A percentile compares a stretch with the other conserved stretches of the same genome.
These are phyloP conservation scores for Apodemia hepburni DNA, from an alignment of 2,888 invertebrate species.

Conservation along the genomic window DNA sequence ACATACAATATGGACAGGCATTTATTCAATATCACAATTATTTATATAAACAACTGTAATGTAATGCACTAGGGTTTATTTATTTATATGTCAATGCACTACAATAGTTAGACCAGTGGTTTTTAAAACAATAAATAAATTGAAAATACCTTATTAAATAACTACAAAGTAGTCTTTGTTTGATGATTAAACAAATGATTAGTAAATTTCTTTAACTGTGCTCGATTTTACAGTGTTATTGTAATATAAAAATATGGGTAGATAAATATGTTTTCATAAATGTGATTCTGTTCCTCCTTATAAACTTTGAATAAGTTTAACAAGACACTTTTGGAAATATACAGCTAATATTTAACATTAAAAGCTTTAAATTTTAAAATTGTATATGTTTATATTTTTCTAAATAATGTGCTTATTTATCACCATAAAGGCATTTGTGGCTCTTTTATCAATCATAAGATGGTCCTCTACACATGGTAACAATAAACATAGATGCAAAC, in stretches of 20 bases:
- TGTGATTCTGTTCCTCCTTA: not conserved
- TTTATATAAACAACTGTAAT: not conserved
- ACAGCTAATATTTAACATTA: not conserved
- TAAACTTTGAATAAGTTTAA: not conserved
- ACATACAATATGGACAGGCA: too few relatives aligned
- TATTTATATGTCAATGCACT: not conserved
- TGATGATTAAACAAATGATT: too few relatives aligned
- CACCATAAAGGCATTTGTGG: too few relatives aligned
- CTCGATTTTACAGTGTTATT: not conserved
- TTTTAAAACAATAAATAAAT: not conserved
- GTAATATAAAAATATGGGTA: not conserved
- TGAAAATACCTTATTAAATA: not conserved
- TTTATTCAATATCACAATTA: too few relatives aligned
- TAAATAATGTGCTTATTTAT: not conserved
- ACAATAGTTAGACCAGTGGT: not conserved
- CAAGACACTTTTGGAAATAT: not conserved
- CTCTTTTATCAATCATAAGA: conserved; percentile 63
- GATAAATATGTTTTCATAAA: not conserved
- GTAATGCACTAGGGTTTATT: not conserved
- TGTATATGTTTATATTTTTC: not conserved
- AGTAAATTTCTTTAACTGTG: not conserved
- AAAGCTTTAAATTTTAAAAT: not conserved
- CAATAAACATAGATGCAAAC: conserved; percentile 88
- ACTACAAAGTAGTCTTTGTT: not conserved
- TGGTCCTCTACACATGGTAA: conserved; percentile 81